Evolutionary conservation across 92 coral and sea anemone genomes (phyloP), one percentile per base, ranked within the genome.

Genomic region (Diadumene lineata): DNA sequence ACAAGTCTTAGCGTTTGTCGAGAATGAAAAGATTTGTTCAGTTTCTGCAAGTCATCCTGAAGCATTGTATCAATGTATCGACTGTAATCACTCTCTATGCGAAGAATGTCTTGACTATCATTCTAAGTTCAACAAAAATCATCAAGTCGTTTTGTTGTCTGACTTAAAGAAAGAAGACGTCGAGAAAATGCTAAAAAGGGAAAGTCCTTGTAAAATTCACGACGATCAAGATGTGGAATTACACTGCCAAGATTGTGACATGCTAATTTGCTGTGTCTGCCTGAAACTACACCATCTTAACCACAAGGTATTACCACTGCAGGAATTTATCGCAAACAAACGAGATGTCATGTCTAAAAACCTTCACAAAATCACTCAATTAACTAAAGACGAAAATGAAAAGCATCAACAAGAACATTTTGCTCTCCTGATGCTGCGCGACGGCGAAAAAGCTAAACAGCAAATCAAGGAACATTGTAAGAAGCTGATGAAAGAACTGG

Each of bases 61-160:
- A 64, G 50, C 69, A 17, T 11, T 44, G 29, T 64, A 46, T 43
- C 43, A 64, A 29, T 64, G 69, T 32, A 21, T 64, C 43, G 69
- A 64, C 6, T 64, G 69, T 64, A 44, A 64, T 64, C 28, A 11
- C 32, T 28, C 46, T 23, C 9, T 64, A 64, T 74, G 79, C 46
- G 79, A 74, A 31, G 79, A 43, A 27, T 74, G 79, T 30, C 30
- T 34, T 51, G 60, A 46, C 15, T 26, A n/a, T 34, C 79, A 74
- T 63, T 43, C 70, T 1, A 11, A n/a, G 28, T 74, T 74, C 27
- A 74, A 27, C 29, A 50, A 48, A 16, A 31, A 43, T 24, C 79
- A 74, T 21, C 3, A 60, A 24, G 66, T 30, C 38, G 50, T 30
- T 50, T 43, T 33, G 15, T 29, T 74, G 60, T 18, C 56, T 25